Base-by-base conservation (phyloP, 2,888 invertebrate species). In the Heliconius cydno region DNA sequence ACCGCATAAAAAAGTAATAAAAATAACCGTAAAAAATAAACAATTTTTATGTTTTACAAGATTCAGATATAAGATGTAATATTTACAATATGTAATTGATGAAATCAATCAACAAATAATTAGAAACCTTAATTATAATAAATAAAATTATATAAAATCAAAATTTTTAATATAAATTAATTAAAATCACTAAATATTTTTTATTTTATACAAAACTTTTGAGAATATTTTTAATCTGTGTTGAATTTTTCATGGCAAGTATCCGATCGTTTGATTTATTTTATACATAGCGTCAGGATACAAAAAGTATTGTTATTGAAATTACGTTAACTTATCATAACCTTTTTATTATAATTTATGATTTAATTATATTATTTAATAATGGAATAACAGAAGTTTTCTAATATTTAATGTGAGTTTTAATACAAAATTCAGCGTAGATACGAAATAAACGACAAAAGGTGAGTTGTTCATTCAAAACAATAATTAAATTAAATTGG, bases 391-490 rank as follows among this genome's bases (percentile, higher is more conserved):
- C 72, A 71, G 70, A 78, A 83, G 87, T 88, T 83, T 76, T 80
- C 77, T 76, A 77, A 57, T 72, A 78, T 81, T 81, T 83, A 70
- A 82, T 83, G 84, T 84, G 85, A 86, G 86, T 88, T 87, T 88
- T 86, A 86, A 86, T 83, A 81, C 79, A 77, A 79, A 79, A 82
- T 82, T 73, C 76, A 77, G 52, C 82, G 80, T 82, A 82, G 85
- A 83, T 85, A 84, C 84, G 82, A 82, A 84, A 84, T 85, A 87
- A 85, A 84, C 79, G 52, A 25, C 76, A 72, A 88, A 93, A 91
- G 90, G 93, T 92, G 81, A 84, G 91, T 89, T 84, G 85, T 92
- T 90, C 87, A 92, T 91, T 92, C 92, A 93, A 87, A 89, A 92
- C 87, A 86, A 84, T 79, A 84, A 83, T 86, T 83, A 91, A 93